Conservation (phyloP, 2,888 invertebrate genomes). For the Ectemnius cavifrons region DNA sequence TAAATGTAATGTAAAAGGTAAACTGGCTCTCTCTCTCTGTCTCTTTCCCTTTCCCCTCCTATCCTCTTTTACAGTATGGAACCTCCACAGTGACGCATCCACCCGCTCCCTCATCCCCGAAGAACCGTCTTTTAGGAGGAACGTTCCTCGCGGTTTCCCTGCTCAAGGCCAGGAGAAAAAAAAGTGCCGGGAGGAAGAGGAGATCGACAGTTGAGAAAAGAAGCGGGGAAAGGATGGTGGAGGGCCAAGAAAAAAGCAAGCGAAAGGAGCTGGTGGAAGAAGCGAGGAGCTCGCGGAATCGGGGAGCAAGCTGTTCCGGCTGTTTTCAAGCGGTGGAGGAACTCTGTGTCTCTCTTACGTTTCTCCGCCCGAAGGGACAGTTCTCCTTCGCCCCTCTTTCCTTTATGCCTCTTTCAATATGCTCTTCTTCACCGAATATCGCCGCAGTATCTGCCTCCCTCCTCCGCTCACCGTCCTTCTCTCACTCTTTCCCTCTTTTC, state of each 20-base stretch:
- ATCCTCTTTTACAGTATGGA: too few relatives aligned
- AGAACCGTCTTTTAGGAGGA: constrained; percentile 28
- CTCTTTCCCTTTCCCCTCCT: not conserved
- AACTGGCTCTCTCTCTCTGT: constrained; percentile 38
- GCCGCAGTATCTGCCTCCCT: not conserved
- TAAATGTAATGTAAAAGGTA: constrained; percentile 65
- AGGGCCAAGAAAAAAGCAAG: not conserved
- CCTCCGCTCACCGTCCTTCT: not conserved
- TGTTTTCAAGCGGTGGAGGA: constrained; percentile 46
- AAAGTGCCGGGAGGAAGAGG: not conserved
- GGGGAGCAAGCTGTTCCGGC: constrained; percentile 59
- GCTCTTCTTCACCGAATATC: constrained; percentile 49
- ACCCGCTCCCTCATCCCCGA: constrained; percentile 3
- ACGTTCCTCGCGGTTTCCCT: constrained; percentile 26
- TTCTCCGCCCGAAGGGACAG: constrained; percentile 37
- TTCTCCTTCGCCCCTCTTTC: constrained; percentile 42
- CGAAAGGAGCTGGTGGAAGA: too few relatives aligned
- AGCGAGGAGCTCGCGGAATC: constrained; percentile 18
- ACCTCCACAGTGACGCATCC: too few relatives aligned
- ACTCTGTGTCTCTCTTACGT: constrained; percentile 26
- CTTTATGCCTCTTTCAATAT: constrained; percentile 68
- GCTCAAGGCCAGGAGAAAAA: not conserved
- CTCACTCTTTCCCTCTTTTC: not conserved
- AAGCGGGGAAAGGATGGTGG: not conserved
- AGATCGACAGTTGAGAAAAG: constrained; percentile 23